Conservation (phyloP, 2,113 vertebrate species). For the Meriones unguiculatus region DNA sequence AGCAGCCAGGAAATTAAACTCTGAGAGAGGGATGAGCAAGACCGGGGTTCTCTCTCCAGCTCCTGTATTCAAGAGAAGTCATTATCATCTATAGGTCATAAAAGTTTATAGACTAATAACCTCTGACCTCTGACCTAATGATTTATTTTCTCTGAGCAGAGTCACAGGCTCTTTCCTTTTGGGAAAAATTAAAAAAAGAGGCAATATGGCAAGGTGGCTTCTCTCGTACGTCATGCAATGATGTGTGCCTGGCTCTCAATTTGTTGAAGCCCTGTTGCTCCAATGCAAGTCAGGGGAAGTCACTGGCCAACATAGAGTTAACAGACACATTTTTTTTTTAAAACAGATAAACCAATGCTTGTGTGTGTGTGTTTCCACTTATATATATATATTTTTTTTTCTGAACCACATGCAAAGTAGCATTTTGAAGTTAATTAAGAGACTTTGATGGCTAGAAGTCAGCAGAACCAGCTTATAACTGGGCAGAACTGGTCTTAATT, state of each 20-base stretch:
- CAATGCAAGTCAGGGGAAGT: background rate
- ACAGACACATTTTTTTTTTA: background rate
- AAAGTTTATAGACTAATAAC: conserved; percentile 50
- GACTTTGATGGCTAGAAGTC: conserved; percentile 21
- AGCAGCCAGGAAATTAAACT: conserved; percentile 68
- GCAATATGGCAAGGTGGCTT: background rate
- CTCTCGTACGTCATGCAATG: conserved; percentile 12
- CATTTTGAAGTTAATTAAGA: conserved; percentile 57
- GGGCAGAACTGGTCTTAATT: conserved; percentile 11
- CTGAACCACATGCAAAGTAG: background rate
- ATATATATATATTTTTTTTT: background rate
- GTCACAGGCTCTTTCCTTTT: background rate
- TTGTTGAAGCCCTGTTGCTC: background rate
- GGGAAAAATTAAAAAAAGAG: background rate
- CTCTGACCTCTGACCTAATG: conserved; percentile 32
- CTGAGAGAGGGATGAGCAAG: background rate
- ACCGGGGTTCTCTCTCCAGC: background rate
- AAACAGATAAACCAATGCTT: background rate
- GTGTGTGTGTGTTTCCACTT: background rate
- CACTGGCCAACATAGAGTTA: background rate
- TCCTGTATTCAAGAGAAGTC: conserved; percentile 37
- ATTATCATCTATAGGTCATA: conserved; percentile 33
- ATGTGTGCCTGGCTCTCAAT: background rate
- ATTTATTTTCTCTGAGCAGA: conserved; percentile 50
- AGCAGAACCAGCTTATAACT: conserved; percentile 49